A percentile compares a stretch with the other conserved stretches of the same genome.
These are phyloP conservation scores for Sminthopsis crassicaudata DNA, from an alignment of 2,113 vertebrate genomes.

Conservation along the genomic window DNA sequence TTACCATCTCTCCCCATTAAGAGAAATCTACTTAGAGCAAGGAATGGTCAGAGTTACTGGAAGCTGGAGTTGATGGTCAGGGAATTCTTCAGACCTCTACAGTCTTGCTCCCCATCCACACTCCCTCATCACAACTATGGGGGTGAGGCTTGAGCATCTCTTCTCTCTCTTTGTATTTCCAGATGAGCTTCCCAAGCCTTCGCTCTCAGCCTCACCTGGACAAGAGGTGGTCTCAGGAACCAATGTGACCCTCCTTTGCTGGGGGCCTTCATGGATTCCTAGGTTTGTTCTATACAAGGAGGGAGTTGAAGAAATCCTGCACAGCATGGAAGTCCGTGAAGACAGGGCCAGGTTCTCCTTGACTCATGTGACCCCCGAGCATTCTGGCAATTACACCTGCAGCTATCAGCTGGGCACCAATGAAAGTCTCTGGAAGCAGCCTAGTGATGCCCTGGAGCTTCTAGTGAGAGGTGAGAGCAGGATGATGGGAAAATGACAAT, in stretches of 20 bases:
- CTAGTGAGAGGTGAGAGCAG: background rate
- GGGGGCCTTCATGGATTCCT: background rate
- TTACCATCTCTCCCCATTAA: background rate
- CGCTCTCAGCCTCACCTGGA: background rate
- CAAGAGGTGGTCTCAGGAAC: background rate
- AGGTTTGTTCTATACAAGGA: background rate
- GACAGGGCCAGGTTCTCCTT: background rate
- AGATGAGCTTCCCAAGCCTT: background rate
- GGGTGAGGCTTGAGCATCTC: background rate
- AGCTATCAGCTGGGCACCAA: background rate
- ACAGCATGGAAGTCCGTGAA: background rate
- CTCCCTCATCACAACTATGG: background rate
- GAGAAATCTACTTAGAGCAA: background rate
- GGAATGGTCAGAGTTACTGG: background rate
- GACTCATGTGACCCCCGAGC: background rate
- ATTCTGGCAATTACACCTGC: background rate
- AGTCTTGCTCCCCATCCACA: background rate
- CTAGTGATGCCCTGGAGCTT: background rate
- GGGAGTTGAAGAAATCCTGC: background rate
- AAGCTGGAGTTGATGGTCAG: background rate
- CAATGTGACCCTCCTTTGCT: background rate
- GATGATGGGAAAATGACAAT: accelerated
- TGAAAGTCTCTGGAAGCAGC: background rate
- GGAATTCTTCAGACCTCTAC: background rate
- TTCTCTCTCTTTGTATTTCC: background rate